Base-by-base conservation (phyloP, 2,797 vertebrate genomes). In the Pangasius larnaudii region DNA sequence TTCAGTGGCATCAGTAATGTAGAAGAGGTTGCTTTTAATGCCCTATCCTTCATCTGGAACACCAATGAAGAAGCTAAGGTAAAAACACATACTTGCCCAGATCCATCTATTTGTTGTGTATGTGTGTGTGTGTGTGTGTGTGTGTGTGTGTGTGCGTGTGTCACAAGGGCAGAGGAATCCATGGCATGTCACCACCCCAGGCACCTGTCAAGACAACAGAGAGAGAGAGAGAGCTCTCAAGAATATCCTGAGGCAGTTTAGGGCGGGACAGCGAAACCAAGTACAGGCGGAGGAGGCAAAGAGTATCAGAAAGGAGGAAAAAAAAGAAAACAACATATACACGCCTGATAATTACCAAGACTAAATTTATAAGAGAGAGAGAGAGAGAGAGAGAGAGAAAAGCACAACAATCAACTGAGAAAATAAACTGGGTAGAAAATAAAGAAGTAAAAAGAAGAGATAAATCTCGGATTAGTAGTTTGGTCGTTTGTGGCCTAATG, bases 41-140 rank as follows among this genome's bases (percentile, higher is more conserved):
- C 99, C 0, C 94, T 99, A 80, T 99, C 99, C 90, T 99, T 99
- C 8, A 93, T 99, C 86, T 99, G 99, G 99, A 98, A 98, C 89
- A 93, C 98, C 80, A 97, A 93, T 0, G 98, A 99, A 89, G 99
- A 99, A 83, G 99, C 98, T 85, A 99, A 99, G 98, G 98, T 99
- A 96, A 94, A 84, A 75, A 79, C 78, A 80, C 75, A 53, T 59
- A 83, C 63, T 84, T 49, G 30, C 58, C 59, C 65, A 81, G 58
- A 75, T 86, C 63, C 69, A 88, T 88, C 75, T 89, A 78, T 89
- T 87, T 88, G 83, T 82, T 85, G 49, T 85, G 87, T 83, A 77
- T 82, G 87, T 90, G 88, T 88, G 87, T 83, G 81, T 82, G 87
- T 90, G 88, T 88, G 89, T 91, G 90, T 94, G 94, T 93, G 94